Conservation (phyloP, 2,113 vertebrate genomes). For the Atractosteus spatula region DNA sequence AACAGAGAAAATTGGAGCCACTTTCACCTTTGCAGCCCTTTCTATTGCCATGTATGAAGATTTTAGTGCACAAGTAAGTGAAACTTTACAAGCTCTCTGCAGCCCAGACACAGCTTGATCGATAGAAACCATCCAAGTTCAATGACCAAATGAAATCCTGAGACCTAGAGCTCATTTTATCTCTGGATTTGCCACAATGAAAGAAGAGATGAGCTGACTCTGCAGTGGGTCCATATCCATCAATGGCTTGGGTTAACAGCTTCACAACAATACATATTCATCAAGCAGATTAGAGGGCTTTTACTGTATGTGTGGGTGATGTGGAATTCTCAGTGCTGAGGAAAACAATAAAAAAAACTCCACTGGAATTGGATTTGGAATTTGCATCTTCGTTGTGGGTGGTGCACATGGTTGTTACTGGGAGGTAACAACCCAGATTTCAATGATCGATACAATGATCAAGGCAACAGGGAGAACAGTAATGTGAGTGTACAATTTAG, state of each 20-base stretch:
- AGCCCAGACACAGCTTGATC: slow-evolving; percentile 43
- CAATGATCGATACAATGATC: too few relatives aligned
- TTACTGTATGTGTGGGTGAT: too few relatives aligned
- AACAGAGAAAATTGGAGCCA: not conserved
- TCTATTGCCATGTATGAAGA: slow-evolving; percentile 18
- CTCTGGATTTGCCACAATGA: slow-evolving; percentile 55
- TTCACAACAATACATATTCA: too few relatives aligned
- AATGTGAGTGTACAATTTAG: too few relatives aligned
- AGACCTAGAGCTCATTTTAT: slow-evolving; percentile 46
- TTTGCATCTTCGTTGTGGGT: too few relatives aligned
- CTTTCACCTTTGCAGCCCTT: not conserved
- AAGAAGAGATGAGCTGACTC: slow-evolving; percentile 41
- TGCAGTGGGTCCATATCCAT: slow-evolving; percentile 45
- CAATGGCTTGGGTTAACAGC: slow-evolving; percentile 14
- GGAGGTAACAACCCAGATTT: too few relatives aligned
- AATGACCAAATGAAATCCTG: slow-evolving; percentile 63
- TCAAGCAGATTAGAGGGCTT: too few relatives aligned
- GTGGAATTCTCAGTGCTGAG: too few relatives aligned
- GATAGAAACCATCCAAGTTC: slow-evolving; percentile 54
- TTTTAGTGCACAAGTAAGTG: slow-evolving; percentile 38
- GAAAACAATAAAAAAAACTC: too few relatives aligned
- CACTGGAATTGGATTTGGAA: too few relatives aligned
- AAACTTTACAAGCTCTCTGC: not conserved
- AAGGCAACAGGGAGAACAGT: too few relatives aligned
- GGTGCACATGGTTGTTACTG: too few relatives aligned